Base-by-base conservation (phyloP, 1,140 invertebrate genomes). In the Aphaenogaster rudis region DNA sequence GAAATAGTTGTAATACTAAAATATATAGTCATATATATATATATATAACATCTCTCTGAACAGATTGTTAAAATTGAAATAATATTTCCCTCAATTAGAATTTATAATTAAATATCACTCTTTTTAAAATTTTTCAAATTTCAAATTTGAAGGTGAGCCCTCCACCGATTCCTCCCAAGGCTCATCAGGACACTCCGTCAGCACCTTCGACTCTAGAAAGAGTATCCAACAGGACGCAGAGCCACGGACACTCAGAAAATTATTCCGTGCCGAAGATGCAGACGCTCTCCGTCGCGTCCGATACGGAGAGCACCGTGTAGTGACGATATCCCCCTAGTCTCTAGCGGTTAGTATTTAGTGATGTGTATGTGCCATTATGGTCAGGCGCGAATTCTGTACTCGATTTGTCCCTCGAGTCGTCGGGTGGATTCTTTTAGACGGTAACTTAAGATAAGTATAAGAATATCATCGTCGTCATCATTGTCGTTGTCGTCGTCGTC, bases 121-220 rank as follows among this genome's bases (percentile, higher is more conserved):
- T 21, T 28, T 13, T 13, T 3, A 45, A 45, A 0, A 6, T 33
- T 52, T 72, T 17, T 45, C 5, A 72, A 48, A n/a, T 48, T 48
- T 69, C 5, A 28, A 42, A 28, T 28, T 28, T 28, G 28, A 28
- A 95, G 93, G 92, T 95, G 52, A 96, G 95, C 90, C 96, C 96
- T 72, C 96, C 96, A 0, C 96, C 96, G 4, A 96, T 96, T 85
- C 96, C 96, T 15, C 96, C 96, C 0, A 96, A 96, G 92, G 95
- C 95, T 4, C 93, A 94, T 86, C 94, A 96, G 59, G 95, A 95
- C n/a, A 92, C 91, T 0, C 94, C 94, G 0, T 95, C 95, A 0
- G 94, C 94, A 0, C 93, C 95, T 11, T 95, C 95, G 8, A 96
- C 93, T 11, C 82, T 94, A 69, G 95, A 95, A 78, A 92, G 93